Base-by-base conservation (phyloP, 1,140 invertebrate species). In the Agrilus planipennis region DNA sequence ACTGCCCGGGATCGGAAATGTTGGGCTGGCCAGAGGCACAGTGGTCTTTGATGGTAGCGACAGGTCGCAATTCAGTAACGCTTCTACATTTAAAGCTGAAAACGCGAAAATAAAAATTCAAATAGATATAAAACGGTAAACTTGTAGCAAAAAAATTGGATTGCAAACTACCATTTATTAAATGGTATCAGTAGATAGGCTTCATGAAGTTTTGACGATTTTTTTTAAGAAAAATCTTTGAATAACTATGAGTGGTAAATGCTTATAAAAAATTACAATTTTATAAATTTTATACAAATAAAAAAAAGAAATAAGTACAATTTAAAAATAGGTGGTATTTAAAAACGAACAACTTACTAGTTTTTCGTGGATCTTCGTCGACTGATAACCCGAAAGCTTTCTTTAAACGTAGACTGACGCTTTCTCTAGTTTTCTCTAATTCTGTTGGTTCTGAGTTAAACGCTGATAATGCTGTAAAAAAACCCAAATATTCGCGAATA, bases 381-480 rank as follows among this genome's bases (percentile, higher is more conserved):
- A 61, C 41, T 11, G 50, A 28, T 27, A 62, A 45, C 19, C 60
- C 58, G 38, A 62, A 56, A 2, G 51, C 58, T 40, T 55, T 60
- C 58, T 79, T 72, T 46, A 85, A 62, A 51, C 84, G 69, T 50
- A 82, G 77, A 12, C 77, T 81, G 17, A 84, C 68, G 58, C 78
- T 83, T 59, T 85, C 81, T 43, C 81, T 67, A 57, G 83, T 79
- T 40, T 73, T 66, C 55, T 84, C 81, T 1, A 82, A 70, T 15
- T 79, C 56, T 4, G 80, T 84, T 17, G 81, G 79, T 16, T 77
- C 77, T 4, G 77, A 70, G 61, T 71, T 75, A 50, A 76, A 78
- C 42, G 65, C 65, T 21, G 46, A 47, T 22, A 57, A 43, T 34
- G 49, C 57, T 60, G 27, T 7, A 54, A 46, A n/a, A n/a, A n/a